These are phyloP conservation scores for Oreochromis niloticus DNA, from an alignment of 2,113 vertebrate species.

Conservation along the genomic window DNA sequence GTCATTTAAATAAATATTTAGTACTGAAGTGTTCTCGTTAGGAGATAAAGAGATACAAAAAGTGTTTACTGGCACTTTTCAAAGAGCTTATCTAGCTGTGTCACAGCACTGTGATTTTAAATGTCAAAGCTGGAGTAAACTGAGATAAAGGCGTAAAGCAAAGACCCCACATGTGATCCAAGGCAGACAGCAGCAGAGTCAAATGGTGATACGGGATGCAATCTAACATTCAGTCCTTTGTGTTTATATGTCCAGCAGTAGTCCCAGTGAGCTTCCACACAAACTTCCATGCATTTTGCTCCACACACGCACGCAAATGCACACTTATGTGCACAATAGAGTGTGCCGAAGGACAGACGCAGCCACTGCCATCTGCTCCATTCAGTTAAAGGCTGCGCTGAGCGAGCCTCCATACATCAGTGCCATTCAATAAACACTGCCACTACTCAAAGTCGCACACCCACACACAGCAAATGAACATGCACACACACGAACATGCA, in stretches of 20 bases:
- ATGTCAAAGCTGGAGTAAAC: background rate
- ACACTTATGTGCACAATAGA: constrained; percentile 4
- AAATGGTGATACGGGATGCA: background rate
- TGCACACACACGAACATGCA: background rate
- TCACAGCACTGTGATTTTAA: background rate
- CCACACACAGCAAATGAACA: constrained; percentile 22
- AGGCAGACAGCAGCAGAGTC: background rate
- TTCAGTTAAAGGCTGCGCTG: constrained; percentile 50
- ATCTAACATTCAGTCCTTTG: background rate
- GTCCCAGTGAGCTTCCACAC: background rate
- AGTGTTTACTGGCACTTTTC: background rate
- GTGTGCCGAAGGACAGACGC: constrained; percentile 22
- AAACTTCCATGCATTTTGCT: background rate
- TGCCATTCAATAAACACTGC: constrained; percentile 60
- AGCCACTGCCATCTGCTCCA: constrained; percentile 59
- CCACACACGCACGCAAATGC: background rate
- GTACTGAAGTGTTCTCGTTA: background rate
- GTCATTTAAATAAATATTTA: background rate
- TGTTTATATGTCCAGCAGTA: background rate
- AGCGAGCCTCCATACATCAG: constrained; percentile 54
- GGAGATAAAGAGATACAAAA: background rate
- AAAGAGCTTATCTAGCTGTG: fast-evolving
- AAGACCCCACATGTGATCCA: background rate
- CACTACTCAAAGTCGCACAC: constrained; percentile 43
- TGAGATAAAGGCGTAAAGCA: background rate